Conservation (phyloP, 1,140 invertebrate species). For the Mizuhopecten yessoensis region DNA sequence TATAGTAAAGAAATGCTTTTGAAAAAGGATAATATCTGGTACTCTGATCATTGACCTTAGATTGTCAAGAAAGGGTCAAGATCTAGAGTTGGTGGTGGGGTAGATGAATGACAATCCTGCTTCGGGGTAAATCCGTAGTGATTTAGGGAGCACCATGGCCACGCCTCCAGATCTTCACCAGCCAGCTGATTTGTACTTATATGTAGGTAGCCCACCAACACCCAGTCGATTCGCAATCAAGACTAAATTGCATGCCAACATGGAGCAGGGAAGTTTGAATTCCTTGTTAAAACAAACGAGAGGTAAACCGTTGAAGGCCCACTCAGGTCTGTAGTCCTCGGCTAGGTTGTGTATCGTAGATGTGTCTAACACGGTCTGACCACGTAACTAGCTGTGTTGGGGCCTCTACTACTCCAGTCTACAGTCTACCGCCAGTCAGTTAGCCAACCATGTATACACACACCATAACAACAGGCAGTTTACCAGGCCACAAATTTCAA, state of each 20-base stretch:
- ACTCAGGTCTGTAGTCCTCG: slow-evolving; percentile 19
- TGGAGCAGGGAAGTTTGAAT: slow-evolving; percentile 32
- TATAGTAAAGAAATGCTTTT: not conserved
- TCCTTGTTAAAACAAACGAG: slow-evolving; percentile 9
- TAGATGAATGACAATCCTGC: not conserved
- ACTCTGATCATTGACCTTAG: not conserved
- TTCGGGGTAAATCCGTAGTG: not conserved
- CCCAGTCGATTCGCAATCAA: slow-evolving; percentile 22
- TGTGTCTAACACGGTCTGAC: not conserved
- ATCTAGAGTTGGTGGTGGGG: not conserved
- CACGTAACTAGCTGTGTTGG: not conserved
- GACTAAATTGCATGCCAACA: slow-evolving; percentile 38
- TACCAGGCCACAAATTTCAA: too few species aligned
- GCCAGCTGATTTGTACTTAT: not conserved
- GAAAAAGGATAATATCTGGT: not conserved
- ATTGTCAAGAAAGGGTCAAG: not conserved
- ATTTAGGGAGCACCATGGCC: not conserved
- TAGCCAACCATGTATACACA: not conserved
- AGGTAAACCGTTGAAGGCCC: slow-evolving; percentile 36
- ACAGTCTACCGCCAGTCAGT: not conserved
- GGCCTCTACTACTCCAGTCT: not conserved
- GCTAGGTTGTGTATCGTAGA: not conserved
- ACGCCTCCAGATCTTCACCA: not conserved
- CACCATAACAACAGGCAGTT: too few species aligned
- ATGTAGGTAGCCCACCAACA: slow-evolving; percentile 30